Conservation (phyloP, 2,888 invertebrate genomes). For the Nomada flava region DNA sequence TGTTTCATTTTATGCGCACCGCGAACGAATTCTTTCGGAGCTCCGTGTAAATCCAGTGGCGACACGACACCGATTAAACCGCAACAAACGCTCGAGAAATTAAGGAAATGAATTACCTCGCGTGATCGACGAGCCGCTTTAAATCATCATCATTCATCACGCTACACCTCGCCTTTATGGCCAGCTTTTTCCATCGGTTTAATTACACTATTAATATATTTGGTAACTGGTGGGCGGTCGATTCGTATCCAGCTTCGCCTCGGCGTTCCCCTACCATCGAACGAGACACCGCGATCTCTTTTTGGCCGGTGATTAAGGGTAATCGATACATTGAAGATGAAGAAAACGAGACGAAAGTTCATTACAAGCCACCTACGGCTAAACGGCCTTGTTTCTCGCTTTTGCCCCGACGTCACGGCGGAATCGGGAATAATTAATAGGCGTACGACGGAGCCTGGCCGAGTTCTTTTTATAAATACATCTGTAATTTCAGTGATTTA, state of each 20-base stretch:
- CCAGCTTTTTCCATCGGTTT: constrained; percentile 38
- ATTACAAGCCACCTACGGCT: constrained; percentile 38
- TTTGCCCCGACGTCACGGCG: constrained; percentile 37
- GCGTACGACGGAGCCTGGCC: constrained; percentile 65
- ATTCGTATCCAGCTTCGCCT: neutral
- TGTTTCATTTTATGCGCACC: too few species aligned
- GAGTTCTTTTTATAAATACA: constrained; percentile 76
- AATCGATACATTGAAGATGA: constrained; percentile 26
- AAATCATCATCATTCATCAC: constrained; percentile 61
- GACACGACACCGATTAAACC: neutral
- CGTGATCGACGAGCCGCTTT: constrained; percentile 54
- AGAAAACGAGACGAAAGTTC: constrained; percentile 15
- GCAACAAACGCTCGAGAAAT: constrained; percentile 42
- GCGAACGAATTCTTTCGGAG: too few species aligned
- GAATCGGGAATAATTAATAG: constrained; percentile 78
- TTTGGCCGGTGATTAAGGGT: constrained; percentile 14
- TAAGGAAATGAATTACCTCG: constrained; percentile 52
- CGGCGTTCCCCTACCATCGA: neutral
- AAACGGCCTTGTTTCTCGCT: neutral
- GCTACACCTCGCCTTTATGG: constrained; percentile 35
- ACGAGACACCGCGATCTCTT: neutral
- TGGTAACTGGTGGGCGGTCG: constrained; percentile 20
- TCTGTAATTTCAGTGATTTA: constrained; percentile 61
- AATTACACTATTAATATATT: constrained; percentile 58
- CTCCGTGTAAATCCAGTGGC: too few species aligned